Percentiles rank a stretch among this genome's conserved stretches.
Conservation (phyloP, 2,797 vertebrate species). For the Heterohyrax brucei region DNA sequence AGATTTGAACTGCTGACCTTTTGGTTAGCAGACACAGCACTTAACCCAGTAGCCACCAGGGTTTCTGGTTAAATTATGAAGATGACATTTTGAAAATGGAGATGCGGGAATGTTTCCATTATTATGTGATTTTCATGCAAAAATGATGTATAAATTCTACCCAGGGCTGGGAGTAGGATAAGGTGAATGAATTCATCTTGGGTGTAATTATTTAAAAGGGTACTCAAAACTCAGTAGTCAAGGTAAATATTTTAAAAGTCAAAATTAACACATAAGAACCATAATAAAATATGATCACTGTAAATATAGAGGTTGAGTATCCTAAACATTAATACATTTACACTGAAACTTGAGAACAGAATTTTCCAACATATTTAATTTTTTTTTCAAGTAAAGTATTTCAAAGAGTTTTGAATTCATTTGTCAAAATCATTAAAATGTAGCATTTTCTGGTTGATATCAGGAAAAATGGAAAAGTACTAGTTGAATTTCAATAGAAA, state of each 20-base stretch:
- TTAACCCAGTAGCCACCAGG: no score
- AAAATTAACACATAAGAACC: slow-evolving; percentile 36
- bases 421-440: slow-evolving; percentile 65
- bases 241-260: slow-evolving; percentile 36
- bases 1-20: no score
- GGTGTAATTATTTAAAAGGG: not conserved
- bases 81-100: slow-evolving; percentile 44
- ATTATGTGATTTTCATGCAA: slow-evolving; percentile 38
- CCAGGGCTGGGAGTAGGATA: not conserved
- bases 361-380: slow-evolving; percentile 48
- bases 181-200: not conserved
- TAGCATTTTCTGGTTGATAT: slow-evolving; percentile 59
- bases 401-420: slow-evolving; percentile 19
- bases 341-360: slow-evolving; percentile 53
- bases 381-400: slow-evolving; percentile 27
- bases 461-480: slow-evolving; percentile 35
- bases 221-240: slow-evolving; percentile 6
- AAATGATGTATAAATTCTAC: slow-evolving; percentile 22
- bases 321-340: not conserved
- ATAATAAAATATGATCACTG: slow-evolving; percentile 39
- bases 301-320: not conserved
- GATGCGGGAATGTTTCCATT: slow-evolving; percentile 24
- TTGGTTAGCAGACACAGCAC: no score
- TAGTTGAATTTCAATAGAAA: slow-evolving; percentile 66
- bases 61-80: not conserved